Evolutionary conservation across 2,888 invertebrate species (phyloP), one percentile per base, ranked within the genome.

Genomic region (Alsophila aescularia): DNA sequence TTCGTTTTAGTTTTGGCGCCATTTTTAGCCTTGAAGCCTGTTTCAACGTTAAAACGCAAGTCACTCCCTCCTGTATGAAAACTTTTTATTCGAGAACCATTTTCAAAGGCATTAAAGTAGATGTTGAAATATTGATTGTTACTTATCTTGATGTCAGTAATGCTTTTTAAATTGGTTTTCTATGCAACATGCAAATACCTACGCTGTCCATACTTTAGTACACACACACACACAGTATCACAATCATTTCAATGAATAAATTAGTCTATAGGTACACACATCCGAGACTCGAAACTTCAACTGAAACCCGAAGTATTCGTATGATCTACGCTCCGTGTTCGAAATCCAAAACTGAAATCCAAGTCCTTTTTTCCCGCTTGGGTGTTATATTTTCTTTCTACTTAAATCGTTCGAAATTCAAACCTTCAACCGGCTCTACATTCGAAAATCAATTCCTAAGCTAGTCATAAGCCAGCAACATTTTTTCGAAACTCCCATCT

Each of bases 21-120:
- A 35, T 24, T n/a, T n/a, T 29, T 29, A 8, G 9, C 27, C 8
- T 27, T 2, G n/a, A 29, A 5, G 24, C 24, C 24, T 24, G 8
- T 44, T 14, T 21, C 2, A 24, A 40, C 6, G 21, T 39, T 15
- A 48, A 47, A 47, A 48, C 48, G 18, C 42, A 42, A 39, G 48
- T 48, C 48, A 16, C 24, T 43, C 41, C 29, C 29, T 24, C 18
- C 12, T 16, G 31, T 34, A 12, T 35, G 41, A 50, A 58, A 45
- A 43, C 40, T 41, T 43, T 41, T 31, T 27, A 16, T 29, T 12
- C n/a, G 9, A 29, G n/a, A n/a, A 29, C n/a, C 29, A n/a, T 7
- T 27, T 27, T 7, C 9, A 2, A 4, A 18, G 18, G 2, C 2
- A 2, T 5, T 18, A 18, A 4, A 18, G 5, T 18, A 18, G n/a